Conservation (phyloP, 1,140 invertebrate species). For the Drosophila pandora region DNA sequence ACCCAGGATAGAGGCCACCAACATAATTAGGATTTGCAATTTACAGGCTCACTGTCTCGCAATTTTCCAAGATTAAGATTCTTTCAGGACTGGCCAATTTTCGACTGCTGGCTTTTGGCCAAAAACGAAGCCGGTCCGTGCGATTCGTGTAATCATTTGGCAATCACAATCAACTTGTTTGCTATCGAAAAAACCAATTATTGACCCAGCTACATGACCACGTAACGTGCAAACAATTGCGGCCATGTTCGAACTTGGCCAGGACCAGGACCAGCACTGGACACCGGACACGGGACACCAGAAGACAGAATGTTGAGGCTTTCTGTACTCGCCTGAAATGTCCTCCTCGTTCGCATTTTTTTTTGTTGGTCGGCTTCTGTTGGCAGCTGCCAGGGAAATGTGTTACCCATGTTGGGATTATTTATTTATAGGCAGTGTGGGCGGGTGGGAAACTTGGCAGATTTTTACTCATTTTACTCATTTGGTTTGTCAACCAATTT, state of each 20-base stretch:
- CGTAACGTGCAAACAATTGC: constrained; percentile 79
- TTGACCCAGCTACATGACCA: constrained; percentile 78
- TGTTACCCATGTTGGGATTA: constrained; percentile 73
- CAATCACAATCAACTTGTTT: constrained; percentile 78
- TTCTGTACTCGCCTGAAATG: neutral
- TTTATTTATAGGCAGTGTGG: constrained; percentile 62
- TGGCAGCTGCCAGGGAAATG: constrained; percentile 64
- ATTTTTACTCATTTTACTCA: constrained; percentile 68
- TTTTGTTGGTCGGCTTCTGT: constrained; percentile 5
- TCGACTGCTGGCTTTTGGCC: constrained; percentile 45
- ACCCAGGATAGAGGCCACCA: constrained; percentile 7
- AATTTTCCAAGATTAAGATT: constrained; percentile 30
- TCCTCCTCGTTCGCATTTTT: neutral
- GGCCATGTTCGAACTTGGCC: constrained; percentile 63
- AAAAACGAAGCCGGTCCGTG: constrained; percentile 32
- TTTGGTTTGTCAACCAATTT: constrained; percentile 75
- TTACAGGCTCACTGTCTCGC: neutral
- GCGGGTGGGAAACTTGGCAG: constrained; percentile 55
- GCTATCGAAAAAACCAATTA: constrained; percentile 76
- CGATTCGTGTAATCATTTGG: constrained; percentile 73
- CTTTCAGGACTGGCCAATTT: constrained; percentile 37
- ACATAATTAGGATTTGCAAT: constrained; percentile 61
- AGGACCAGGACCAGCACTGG: neutral
- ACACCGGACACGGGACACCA: constrained; percentile 12
- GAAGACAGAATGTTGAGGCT: constrained; percentile 35